Base-by-base conservation (phyloP, 2,888 invertebrate species). In the Micropterix aruncella region DNA sequence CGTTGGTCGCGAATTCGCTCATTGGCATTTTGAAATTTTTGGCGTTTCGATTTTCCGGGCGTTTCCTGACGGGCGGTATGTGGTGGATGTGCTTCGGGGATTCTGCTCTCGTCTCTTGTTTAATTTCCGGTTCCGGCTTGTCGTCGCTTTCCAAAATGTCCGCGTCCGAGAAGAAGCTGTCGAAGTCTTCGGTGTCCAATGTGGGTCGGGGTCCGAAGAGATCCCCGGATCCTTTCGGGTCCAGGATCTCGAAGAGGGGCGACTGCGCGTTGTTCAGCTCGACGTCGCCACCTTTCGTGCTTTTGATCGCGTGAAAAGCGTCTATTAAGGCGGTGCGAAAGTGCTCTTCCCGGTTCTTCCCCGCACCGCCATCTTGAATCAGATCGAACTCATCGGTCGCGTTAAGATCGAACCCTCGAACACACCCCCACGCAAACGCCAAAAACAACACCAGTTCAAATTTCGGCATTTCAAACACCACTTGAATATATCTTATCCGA, bases 21-120 rank as follows among this genome's bases (percentile, higher is more conserved):
- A 7, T 5, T 5, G 5, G 4, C 5, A 38, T 38, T 38, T 38
- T 38, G 38, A 44, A 68, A 49, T 9, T 65, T 57, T 47, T 64
- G 61, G 44, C 55, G 62, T 39, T 50, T 61, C 15, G 64, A 61
- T 41, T 56, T 4, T 65, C 63, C 9, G 50, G 44, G 45, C 51
- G 52, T 47, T 61, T 63, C 7, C 62, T 60, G 2, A 61, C 60
- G 53, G 68, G 68, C 38, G 68, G 61, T 15, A 70, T 65, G 49
- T 69, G 69, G 48, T 69, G 69, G 2, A 70, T 69, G 48, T 70
- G 68, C 54, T 70, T 68, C 2, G 66, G 62, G 48, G 65, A 66
- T 48, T 66, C 68, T 0, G 68, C 67, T 9, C 59, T 63, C 5
- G 65, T 56, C 16, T 51, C 48, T 42, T 56, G 59, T 18, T 50